A percentile compares a stretch with the other conserved stretches of the same genome.
Conservation (phyloP, 2,888 invertebrate genomes). For the Drosophila cognata region DNA sequence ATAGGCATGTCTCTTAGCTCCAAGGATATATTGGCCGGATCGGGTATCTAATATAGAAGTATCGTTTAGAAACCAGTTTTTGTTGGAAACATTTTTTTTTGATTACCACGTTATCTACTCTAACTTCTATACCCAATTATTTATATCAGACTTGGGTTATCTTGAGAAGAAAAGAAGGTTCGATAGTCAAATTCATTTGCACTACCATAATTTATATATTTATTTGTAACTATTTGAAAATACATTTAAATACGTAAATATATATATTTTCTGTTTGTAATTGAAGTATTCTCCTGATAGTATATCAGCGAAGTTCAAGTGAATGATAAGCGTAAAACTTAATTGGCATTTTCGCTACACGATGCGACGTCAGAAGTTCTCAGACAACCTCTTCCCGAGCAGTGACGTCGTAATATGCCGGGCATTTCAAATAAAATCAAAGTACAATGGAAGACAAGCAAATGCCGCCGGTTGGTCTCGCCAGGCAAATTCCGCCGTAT, state of each 20-base stretch:
- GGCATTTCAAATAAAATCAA: constrained; percentile 45
- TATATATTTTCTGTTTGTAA: background rate
- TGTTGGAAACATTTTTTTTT: background rate
- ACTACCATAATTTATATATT: background rate
- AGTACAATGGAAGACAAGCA: constrained; percentile 46
- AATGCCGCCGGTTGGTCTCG: constrained; percentile 64
- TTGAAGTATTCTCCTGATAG: background rate
- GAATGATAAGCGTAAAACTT: constrained; percentile 37
- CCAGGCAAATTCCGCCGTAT: constrained; percentile 76
- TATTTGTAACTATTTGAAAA: background rate
- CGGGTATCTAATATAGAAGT: background rate
- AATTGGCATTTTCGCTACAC: constrained; percentile 43
- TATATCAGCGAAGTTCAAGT: constrained; percentile 5
- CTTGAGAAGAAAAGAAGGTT: no score
- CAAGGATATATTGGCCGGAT: background rate
- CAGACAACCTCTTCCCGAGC: background rate
- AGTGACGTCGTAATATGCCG: constrained; percentile 45
- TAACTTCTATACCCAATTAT: background rate
- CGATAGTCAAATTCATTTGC: background rate
- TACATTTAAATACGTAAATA: background rate
- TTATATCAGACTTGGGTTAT: background rate
- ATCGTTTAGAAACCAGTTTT: background rate
- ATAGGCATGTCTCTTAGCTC: background rate
- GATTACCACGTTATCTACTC: background rate
- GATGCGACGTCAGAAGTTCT: constrained; percentile 33